Evolutionary conservation across 2,888 invertebrate genomes (phyloP).

Genomic region (Antitype chi): DNA sequence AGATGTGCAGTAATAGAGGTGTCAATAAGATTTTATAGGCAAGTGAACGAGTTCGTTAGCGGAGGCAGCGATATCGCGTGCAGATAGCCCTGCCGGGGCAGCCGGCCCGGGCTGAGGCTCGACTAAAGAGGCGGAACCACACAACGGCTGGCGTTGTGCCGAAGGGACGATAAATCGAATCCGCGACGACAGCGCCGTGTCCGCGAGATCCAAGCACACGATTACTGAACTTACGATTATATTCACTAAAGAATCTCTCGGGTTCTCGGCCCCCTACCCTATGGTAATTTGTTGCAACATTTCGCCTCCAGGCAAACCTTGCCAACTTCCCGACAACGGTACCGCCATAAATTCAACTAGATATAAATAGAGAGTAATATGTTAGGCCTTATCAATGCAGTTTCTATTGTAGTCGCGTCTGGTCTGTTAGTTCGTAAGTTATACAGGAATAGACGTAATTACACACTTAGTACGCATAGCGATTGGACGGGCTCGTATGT

Average conservation of each 20-base stretch:
- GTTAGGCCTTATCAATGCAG: constrained; percentile 70
- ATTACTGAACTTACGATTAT: constrained; percentile 81
- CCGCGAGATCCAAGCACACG: constrained; percentile 80
- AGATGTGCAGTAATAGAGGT: constrained; percentile 71
- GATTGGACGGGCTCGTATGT: constrained; percentile 35
- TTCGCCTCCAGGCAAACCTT: constrained; percentile 63
- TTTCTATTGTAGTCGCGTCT: constrained; percentile 68
- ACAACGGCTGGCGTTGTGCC: constrained; percentile 84
- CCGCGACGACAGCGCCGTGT: constrained; percentile 84
- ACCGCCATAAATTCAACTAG: constrained; percentile 68
- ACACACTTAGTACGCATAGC: constrained; percentile 35
- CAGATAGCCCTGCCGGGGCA: constrained; percentile 79
- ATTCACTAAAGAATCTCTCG: constrained; percentile 77
- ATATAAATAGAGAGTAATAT: constrained; percentile 72
- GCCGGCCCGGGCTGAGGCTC: constrained; percentile 56
- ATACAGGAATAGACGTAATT: constrained; percentile 50
- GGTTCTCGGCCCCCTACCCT: constrained; percentile 52
- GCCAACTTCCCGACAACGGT: constrained; percentile 55
- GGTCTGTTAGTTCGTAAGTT: constrained; percentile 51
- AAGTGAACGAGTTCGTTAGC: constrained; percentile 81
- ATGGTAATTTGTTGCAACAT: constrained; percentile 73
- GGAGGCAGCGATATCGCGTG: constrained; percentile 78
- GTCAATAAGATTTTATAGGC: constrained; percentile 77
- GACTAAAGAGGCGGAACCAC: constrained; percentile 82
- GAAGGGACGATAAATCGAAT: constrained; percentile 83